Percentiles rank a stretch among this genome's conserved stretches.
phyloP scores from a whole-genome alignment of 2,797 vertebrate species.

The Nannoperca australis region DNA sequence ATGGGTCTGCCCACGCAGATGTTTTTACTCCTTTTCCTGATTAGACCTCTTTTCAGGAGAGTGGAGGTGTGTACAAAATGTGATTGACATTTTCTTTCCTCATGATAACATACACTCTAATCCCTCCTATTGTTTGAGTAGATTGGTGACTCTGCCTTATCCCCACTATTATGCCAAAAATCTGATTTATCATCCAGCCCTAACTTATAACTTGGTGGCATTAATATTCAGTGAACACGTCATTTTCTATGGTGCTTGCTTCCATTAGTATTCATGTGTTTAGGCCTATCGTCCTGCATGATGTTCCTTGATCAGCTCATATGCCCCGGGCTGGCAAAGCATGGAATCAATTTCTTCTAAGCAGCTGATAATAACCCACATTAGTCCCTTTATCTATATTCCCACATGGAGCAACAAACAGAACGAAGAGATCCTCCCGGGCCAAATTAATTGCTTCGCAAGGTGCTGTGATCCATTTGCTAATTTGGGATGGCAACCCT shows the following conservation, averaged over 20 bases:
- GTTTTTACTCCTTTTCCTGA: neutral
- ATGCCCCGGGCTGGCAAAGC: constrained; percentile 29
- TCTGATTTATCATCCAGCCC: neutral
- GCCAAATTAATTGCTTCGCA: constrained; percentile 64
- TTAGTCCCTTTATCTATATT: constrained; percentile 63
- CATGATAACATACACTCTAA: neutral
- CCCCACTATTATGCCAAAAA: neutral
- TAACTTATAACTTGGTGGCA: neutral
- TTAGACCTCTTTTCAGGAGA: neutral
- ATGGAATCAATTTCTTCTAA: constrained; percentile 64
- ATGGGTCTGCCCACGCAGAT: neutral
- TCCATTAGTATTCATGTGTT: constrained; percentile 3
- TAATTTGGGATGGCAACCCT: constrained; percentile 56
- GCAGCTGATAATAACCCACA: constrained; percentile 67
- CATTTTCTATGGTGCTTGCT: neutral
- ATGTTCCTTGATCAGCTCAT: constrained; percentile 22
- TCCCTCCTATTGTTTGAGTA: neutral
- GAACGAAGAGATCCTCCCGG: constrained; percentile 44
- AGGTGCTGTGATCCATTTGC: constrained; percentile 64
- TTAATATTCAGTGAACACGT: neutral
- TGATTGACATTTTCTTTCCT: neutral
- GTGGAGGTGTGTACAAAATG: neutral
- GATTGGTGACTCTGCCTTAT: neutral
- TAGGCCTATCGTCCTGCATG: neutral
- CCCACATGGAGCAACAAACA: constrained; percentile 43